Conservation (phyloP, 2,797 vertebrate genomes). For the Anguilla anguilla region DNA sequence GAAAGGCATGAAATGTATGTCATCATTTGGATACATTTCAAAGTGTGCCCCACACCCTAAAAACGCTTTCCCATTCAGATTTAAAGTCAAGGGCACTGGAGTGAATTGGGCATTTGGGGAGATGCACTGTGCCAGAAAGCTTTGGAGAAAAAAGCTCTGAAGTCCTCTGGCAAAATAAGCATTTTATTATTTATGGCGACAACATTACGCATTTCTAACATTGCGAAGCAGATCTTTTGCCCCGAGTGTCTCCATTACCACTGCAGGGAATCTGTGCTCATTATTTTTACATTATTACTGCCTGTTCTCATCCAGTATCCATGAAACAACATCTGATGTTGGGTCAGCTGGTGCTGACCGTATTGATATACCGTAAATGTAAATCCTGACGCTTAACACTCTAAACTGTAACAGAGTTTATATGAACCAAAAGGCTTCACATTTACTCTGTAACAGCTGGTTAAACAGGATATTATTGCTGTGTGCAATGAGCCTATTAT, state of each 20-base stretch:
- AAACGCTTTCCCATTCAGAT: not conserved
- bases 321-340: not conserved
- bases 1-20: not conserved
- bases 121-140: not conserved
- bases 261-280: not conserved
- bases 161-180: not conserved
- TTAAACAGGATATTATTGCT: not conserved
- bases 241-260: not conserved
- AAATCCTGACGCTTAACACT: not conserved
- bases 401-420: not conserved
- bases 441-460: not conserved
- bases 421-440: not conserved
- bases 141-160: not conserved
- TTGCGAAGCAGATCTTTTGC: not conserved
- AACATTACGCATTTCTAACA: not conserved
- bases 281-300: not conserved
- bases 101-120: not conserved
- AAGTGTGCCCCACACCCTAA: not conserved
- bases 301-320: not conserved
- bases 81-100: not conserved
- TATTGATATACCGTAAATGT: not conserved
- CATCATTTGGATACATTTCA: not conserved
- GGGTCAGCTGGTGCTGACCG: not conserved
- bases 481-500: too few species aligned
- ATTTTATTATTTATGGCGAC: not conserved